Base-by-base conservation (phyloP, 2,888 invertebrate species). In the Drosophila borborema region DNA sequence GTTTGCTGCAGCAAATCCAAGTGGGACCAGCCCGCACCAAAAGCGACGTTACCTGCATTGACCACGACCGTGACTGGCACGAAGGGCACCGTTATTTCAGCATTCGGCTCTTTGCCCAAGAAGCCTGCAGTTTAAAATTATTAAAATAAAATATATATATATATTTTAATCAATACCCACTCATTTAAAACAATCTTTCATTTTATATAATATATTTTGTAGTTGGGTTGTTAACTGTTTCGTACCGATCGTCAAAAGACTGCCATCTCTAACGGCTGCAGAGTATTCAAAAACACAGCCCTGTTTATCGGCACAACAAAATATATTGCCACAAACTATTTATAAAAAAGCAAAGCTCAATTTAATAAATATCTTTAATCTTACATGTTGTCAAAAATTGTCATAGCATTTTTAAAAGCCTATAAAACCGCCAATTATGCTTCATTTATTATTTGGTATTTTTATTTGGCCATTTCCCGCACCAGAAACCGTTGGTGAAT, bases 21-120 rank as follows among this genome's bases (percentile, higher is more conserved):
- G 92, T 98, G 98, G 98, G 98, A 98, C 93, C 97, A 97, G 92
- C 97, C 97, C 0, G 96, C 91, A 0, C 43, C 90, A 28, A 91
- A 92, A 34, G 60, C 87, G 18, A 78, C 78, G 1, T 95, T 96
- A 10, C 94, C 97, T 10, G 95, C 97, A 0, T 93, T 97, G 45
- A 97, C 97, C 1, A 95, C 96, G 14, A 96, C 96, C 54, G 96
- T 96, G 0, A 97, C 98, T 0, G 98, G 98, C 45, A 98, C 98
- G 4, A 98, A 98, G 92, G 96, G 97, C 18, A 98, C 98, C 0
- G 96, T 98, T 48, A 98, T 98, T 88, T 97, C 98, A 28, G 98
- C 98, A 31, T 98, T 98, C 93, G 98, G 98, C 36, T 97, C 97
- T 18, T 94, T 98, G 80, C 97, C 97, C 10, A 98, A 98, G 91